Conservation (phyloP, 1,140 invertebrate species). For the Dinoponera quadriceps region DNA sequence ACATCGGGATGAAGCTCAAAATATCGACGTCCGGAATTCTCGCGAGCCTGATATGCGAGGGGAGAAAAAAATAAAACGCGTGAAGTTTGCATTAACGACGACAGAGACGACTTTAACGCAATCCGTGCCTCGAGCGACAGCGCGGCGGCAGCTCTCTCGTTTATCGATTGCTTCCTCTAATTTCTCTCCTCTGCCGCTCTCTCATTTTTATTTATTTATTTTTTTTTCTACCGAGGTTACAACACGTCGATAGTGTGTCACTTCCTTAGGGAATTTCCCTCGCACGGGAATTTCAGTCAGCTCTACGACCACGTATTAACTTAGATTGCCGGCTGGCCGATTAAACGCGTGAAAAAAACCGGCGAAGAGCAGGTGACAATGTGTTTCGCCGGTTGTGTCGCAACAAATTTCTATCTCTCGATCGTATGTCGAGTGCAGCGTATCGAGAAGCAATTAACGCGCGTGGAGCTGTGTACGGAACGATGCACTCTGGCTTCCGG, state of each 20-base stretch:
- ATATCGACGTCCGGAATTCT: conserved; percentile 4
- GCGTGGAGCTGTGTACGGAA: conserved; percentile 46
- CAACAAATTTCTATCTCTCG: conserved; percentile 53
- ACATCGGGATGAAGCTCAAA: neutral
- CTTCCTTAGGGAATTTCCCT: conserved; percentile 15
- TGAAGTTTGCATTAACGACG: conserved; percentile 20
- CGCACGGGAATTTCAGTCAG: neutral
- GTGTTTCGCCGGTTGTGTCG: conserved; percentile 36
- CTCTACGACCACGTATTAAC: conserved; percentile 19
- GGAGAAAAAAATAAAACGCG: neutral
- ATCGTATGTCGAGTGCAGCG: conserved; percentile 44
- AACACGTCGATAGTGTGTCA: neutral
- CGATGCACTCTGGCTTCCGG: conserved; percentile 41
- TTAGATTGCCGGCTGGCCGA: conserved; percentile 9
- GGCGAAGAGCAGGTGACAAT: conserved; percentile 27
- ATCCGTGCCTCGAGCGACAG: neutral
- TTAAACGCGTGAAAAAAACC: conserved; percentile 26
- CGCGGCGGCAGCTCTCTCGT: neutral
- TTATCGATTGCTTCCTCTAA: neutral
- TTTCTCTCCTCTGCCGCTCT: no score
- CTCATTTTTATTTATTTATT: neutral
- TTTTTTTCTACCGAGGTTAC: neutral
- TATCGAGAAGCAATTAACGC: conserved; percentile 61
- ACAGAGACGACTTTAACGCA: neutral
- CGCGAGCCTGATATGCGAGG: neutral